Evolutionary conservation across 2,797 vertebrate genomes (phyloP), one percentile per base, ranked within the genome.

Genomic region (Nothura maculosa): DNA sequence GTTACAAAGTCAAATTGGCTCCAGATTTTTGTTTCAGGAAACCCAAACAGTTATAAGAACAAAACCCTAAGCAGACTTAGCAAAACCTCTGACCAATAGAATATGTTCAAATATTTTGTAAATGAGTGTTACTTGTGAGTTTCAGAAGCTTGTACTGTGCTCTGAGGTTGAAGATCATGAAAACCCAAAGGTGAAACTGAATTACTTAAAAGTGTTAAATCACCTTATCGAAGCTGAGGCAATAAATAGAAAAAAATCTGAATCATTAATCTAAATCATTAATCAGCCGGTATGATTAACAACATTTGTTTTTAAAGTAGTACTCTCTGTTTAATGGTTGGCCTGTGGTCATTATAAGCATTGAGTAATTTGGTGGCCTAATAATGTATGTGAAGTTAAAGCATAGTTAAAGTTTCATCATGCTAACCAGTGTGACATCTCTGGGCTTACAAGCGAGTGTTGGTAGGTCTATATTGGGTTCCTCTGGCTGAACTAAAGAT

Each of bases 21-120:
- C 67, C 25, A 67, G 18, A 54, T 62, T 88, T 77, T 85, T 79
- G 8, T 43, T 43, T 87, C 55, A 48, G 64, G 38, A 80, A 81
- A 78, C 61, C 9, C 40, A 87, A 93, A 60, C 30, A 81, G 30
- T 20, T 19, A 6, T 12, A 79, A 24, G 19, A 62, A 66, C 60
- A 66, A 87, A 77, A 87, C 85, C 0, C 17, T 54, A 45, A 79
- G 57, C 1, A 12, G 28, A 78, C 6, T 47, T 80, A 52, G 1
- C 36, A 28, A 74, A 75, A 57, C 47, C 50, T 69, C 25, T 60
- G 68, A 70, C 60, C 85, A 83, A 22, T 78, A 42, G 78, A 83
- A 64, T 58, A 57, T 83, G 85, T 89, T 83, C 28, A 87, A 42
- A n/a, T 84, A 69, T 64, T 84, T 83, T 81, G 3, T n/a, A 75